These are phyloP conservation scores for Nephrocerus scutellatus DNA, from an alignment of 2,888 invertebrate genomes.

Conservation along the genomic window DNA sequence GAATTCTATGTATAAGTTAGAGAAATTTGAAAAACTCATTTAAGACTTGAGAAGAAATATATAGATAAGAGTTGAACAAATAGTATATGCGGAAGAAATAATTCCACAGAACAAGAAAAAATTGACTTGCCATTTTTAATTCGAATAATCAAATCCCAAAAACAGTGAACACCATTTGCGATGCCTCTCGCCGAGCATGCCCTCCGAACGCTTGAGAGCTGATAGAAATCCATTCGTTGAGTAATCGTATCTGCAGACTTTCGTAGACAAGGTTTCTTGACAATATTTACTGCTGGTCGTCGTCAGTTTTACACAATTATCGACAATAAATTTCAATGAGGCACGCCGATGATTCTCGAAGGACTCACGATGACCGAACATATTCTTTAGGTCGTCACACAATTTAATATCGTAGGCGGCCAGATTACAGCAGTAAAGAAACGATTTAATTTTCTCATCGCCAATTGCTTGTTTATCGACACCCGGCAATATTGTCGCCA, in stretches of 20 bases:
- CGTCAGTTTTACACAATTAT: slow-evolving; percentile 38
- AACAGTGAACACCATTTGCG: slow-evolving; percentile 43
- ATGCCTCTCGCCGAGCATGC: slow-evolving; percentile 38
- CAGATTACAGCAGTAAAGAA: slow-evolving; percentile 45
- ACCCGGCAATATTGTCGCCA: slow-evolving; percentile 36
- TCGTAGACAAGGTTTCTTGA: slow-evolving; percentile 19
- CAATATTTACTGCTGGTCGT: slow-evolving; percentile 20
- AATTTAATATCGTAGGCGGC: slow-evolving; percentile 44
- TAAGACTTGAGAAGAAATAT: too few species aligned
- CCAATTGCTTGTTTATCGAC: slow-evolving; percentile 28
- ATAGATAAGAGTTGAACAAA: too few species aligned
- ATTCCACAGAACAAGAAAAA: too few species aligned
- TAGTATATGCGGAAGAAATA: too few species aligned
- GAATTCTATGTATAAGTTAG: too few species aligned
- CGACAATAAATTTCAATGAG: slow-evolving; percentile 44
- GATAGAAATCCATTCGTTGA: slow-evolving; percentile 37
- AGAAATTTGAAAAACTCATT: too few species aligned
- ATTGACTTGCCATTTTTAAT: too few species aligned
- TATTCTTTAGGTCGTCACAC: slow-evolving; percentile 39
- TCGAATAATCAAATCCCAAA: slow-evolving; percentile 36
- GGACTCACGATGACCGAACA: slow-evolving; percentile 43
- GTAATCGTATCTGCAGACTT: slow-evolving; percentile 37
- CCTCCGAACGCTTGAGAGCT: slow-evolving; percentile 40
- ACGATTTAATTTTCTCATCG: slow-evolving; percentile 37
- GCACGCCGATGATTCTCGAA: slow-evolving; percentile 46